Percentiles rank a stretch among this genome's conserved stretches.
Conservation (phyloP, 2,888 invertebrate genomes). For the Tetheella fluctuosa region DNA sequence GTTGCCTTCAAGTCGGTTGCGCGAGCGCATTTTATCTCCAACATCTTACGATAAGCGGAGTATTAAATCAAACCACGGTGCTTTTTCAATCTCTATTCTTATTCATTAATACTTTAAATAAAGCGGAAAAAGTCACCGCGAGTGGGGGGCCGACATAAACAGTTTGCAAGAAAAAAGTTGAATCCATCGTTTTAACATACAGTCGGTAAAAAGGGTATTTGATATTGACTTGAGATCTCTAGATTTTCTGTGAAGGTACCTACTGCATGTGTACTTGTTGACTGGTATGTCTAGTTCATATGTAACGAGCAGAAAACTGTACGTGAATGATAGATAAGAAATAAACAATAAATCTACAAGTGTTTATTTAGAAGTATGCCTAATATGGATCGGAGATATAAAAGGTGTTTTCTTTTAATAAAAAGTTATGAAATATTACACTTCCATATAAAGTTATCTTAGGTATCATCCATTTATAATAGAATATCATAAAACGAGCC, state of each 20-base stretch:
- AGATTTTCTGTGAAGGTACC: constrained; percentile 22
- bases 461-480: not conserved
- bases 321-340: not conserved
- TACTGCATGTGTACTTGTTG: not conserved
- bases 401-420: constrained; percentile 2
- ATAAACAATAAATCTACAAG: constrained; percentile 6
- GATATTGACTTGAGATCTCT: constrained; percentile 26
- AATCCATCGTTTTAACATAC: constrained; percentile 60
- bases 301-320: constrained; percentile 4
- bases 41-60: constrained; percentile 60
- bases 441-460: constrained; percentile 7
- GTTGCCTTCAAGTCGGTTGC: constrained; percentile 22
- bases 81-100: constrained; percentile 75
- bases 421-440: constrained; percentile 7
- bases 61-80: constrained; percentile 72
- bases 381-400: not conserved
- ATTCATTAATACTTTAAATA: constrained; percentile 82
- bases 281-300: not conserved
- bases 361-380: not conserved
- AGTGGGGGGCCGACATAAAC: constrained; percentile 81
- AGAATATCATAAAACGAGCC: not conserved
- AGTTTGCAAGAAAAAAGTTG: constrained; percentile 62
- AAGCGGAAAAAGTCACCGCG: constrained; percentile 67
- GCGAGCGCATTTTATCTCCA: constrained; percentile 46
- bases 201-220: constrained; percentile 47